Base-by-base conservation (phyloP, 2,888 invertebrate genomes). In the Pachymerium ferrugineum region DNA sequence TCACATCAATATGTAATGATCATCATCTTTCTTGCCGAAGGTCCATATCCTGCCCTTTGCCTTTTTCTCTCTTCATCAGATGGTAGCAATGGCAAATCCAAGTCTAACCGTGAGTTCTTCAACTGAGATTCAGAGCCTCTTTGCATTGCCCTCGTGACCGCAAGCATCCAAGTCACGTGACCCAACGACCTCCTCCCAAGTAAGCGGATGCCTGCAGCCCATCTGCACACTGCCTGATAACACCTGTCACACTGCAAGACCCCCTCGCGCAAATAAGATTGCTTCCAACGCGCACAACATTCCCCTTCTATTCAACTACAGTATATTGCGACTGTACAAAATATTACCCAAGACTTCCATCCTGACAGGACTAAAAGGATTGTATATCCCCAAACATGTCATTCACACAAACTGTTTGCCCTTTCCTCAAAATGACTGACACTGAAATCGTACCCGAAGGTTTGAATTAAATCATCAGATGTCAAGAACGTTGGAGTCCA, bases 221-320 rank as follows among this genome's bases (percentile, higher is more conserved):
- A 54, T 54, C 54, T 54, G 54, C 54, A 54, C 54, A 54, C 54
- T 25, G 54, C 54, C 54, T 54, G 54, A 54, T 54, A 54, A 54
- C 54, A 54, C 54, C 54, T 54, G 54, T 54, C 54, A 54, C 25
- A 25, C 25, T 54, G 28, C 54, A 54, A 25, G 54, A 54, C 54
- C 54, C 14, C 54, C 25, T 54, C 54, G 54, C 54, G 54, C 54
- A 54, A 54, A 54, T 54, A 54, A 54, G 54, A 54, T 54, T 54
- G 54, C 54, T 14, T 22, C 54, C 6, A 54, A 54, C 54, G 54
- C 22, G 28, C 54, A 54, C 54, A 54, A 22, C 25, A 54, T 54
- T 54, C 54, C 54, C 54, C 25, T 54, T 25, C 54, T 25, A 54
- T 54, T 54, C 54, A 54, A 25, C 54, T 25, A 54, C 54, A 54